These are phyloP conservation scores for Phrynocephalus forsythii DNA, from an alignment of 2,797 vertebrate genomes.

Conservation along the genomic window DNA sequence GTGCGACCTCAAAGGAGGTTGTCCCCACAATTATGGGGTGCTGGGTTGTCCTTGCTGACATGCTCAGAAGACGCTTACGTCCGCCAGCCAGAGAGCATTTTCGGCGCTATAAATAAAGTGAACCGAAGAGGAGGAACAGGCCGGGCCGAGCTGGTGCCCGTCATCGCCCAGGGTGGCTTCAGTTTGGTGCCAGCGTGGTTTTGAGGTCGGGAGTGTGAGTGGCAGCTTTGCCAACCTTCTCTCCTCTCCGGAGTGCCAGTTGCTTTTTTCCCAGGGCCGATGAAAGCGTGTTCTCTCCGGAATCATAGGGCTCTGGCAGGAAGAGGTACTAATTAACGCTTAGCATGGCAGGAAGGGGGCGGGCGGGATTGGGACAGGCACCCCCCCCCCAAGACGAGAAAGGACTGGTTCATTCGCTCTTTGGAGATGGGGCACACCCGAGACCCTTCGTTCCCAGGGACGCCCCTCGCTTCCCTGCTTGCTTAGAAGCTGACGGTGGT, in stretches of 20 bases:
- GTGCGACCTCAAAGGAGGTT: too few relatives aligned
- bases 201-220: constrained; percentile 1
- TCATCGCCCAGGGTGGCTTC: not conserved
- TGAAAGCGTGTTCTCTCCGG: constrained; percentile 54
- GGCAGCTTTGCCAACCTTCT: constrained; percentile 46
- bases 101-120: not conserved
- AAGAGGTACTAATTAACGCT: constrained; percentile 63
- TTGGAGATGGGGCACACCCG: constrained; percentile 12
- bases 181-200: not conserved
- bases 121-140: not conserved
- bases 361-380: constrained; percentile 51
- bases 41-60: not conserved
- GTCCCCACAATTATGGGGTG: too few relatives aligned
- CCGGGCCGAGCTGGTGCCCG: too few relatives aligned
- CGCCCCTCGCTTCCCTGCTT: constrained; percentile 43
- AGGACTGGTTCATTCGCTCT: constrained; percentile 7
- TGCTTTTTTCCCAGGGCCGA: constrained; percentile 63
- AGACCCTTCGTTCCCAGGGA: constrained; percentile 49
- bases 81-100: not conserved
- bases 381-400: not conserved
- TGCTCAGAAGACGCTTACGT: not conserved
- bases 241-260: not conserved
- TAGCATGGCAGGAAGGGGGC: constrained; percentile 28
- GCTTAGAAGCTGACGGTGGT: constrained; percentile 64
- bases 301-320: constrained; percentile 16